Base-by-base conservation (phyloP, 2,888 invertebrate genomes). In the Argyra leucocephala region DNA sequence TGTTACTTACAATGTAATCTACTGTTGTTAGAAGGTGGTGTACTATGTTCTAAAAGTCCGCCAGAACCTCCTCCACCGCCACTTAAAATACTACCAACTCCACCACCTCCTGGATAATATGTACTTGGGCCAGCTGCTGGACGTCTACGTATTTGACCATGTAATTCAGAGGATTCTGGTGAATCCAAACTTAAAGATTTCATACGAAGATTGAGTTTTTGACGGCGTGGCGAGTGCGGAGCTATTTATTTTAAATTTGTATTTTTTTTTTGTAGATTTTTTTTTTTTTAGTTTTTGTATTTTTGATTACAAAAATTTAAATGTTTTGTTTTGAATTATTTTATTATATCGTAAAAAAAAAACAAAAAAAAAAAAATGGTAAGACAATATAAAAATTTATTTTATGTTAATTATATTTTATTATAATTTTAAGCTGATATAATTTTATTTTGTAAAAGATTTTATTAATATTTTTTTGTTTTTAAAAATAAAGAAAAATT, bases 151-250 rank as follows among this genome's bases (percentile, higher is more conserved):
- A 78, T 78, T 74, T 89, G 87, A 57, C 85, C 87, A 76, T 89
- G 88, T 75, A 85, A 80, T 78, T 93, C 93, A 68, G 91, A 88
- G 74, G 92, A 92, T 81, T 96, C 96, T 69, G 96, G 96, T 37
- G 95, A 95, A 81, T 96, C 96, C 86, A 96, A 83, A 69, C 96
- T 96, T 74, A 96, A 87, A 79, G 95, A 95, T 86, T 97, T 96
- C 96, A 96, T 96, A 79, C 96, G 88, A 81, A 96, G 88, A 83
- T 96, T 95, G 82, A 96, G 85, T 84, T 95, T 93, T 85, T 95
- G 94, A 69, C 94, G 89, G 78, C 95, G 88, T 76, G 96, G 96
- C 81, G 95, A 96, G 82, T 96, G 95, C 73, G 94, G 95, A 79
- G 94, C 94, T 94, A 87, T 81, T 76, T 68, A 64, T n/a, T n/a